Evolutionary conservation across 2,888 invertebrate genomes (phyloP).

Genomic region (Eristalis intricaria): DNA sequence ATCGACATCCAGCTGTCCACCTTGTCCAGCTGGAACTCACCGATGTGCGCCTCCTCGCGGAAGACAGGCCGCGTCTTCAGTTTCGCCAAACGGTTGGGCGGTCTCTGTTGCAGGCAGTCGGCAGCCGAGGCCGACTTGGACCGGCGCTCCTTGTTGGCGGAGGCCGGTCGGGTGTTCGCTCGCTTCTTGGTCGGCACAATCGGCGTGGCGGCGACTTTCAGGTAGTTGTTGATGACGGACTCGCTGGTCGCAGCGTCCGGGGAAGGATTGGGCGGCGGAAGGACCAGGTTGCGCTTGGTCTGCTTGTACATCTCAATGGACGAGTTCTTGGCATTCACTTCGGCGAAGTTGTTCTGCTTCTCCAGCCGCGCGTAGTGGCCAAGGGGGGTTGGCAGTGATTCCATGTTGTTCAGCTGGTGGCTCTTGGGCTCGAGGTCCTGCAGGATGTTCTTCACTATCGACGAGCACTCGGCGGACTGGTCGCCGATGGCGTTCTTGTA

Average conservation of each 20-base stretch:
- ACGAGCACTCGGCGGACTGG: conserved; percentile 74
- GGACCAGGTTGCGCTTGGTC: conserved; percentile 70
- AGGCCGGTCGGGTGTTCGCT: conserved; percentile 74
- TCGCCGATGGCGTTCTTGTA: conserved; percentile 78
- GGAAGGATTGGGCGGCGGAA: conserved; percentile 29
- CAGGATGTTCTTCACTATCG: conserved; percentile 74
- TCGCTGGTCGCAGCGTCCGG: conserved; percentile 73
- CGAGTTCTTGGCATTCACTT: conserved; percentile 74
- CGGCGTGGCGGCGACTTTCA: conserved; percentile 77
- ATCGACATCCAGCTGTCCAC: conserved; percentile 82
- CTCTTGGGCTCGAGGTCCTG: conserved; percentile 71
- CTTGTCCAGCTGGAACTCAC: conserved; percentile 81
- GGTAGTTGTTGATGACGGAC: conserved; percentile 79
- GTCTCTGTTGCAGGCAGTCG: conserved; percentile 9
- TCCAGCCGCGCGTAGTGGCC: conserved; percentile 76
- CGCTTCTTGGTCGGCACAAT: conserved; percentile 77
- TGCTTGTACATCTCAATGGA: conserved; percentile 52
- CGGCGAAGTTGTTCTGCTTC: conserved; percentile 79
- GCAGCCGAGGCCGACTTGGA: conserved; percentile 65
- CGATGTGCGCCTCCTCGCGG: conserved; percentile 79
- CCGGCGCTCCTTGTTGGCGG: conserved; percentile 51
- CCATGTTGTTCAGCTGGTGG: conserved; percentile 75
- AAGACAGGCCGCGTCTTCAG: conserved; percentile 74
- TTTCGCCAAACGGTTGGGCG: conserved; percentile 10
- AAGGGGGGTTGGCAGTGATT: conserved; percentile 75